Percentiles rank a stretch among this genome's conserved stretches.
These are phyloP conservation scores for Peromyscus nudipes DNA, from an alignment of 2,797 vertebrate genomes.

Conservation along the genomic window DNA sequence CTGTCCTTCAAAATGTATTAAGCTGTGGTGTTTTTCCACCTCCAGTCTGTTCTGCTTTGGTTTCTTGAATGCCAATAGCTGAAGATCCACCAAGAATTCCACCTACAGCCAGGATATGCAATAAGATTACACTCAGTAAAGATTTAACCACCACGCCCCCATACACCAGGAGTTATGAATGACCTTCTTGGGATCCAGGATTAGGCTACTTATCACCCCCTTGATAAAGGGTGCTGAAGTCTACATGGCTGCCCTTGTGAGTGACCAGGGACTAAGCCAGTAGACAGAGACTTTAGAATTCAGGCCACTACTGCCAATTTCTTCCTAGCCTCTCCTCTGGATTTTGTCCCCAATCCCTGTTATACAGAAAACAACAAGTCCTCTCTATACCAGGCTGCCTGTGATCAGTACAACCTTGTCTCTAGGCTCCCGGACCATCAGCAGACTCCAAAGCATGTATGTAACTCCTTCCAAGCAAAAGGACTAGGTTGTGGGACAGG, in stretches of 20 bases:
- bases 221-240: not conserved
- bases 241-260: not conserved
- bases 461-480: not conserved
- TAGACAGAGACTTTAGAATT: not conserved
- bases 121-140: not conserved
- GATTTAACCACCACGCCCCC: not conserved
- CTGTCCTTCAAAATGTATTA: conserved; percentile 74
- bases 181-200: not conserved
- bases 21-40: conserved; percentile 71
- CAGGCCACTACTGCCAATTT: not conserved
- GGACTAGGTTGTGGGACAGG: not conserved
- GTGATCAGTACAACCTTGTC: not conserved
- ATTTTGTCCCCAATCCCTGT: not conserved
- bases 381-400: not conserved
- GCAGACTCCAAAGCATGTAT: not conserved
- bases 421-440: not conserved
- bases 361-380: not conserved
- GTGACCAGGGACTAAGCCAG: not conserved
- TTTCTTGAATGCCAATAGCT: conserved; percentile 64
- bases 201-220: not conserved
- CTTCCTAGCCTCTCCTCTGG: not conserved
- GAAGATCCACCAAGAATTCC: conserved; percentile 37
- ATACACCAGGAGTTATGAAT: no score
- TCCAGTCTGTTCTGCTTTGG: conserved; percentile 63
- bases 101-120: conserved; percentile 6